These are phyloP conservation scores for Patella depressa DNA, from an alignment of 2,888 invertebrate genomes.

Conservation along the genomic window DNA sequence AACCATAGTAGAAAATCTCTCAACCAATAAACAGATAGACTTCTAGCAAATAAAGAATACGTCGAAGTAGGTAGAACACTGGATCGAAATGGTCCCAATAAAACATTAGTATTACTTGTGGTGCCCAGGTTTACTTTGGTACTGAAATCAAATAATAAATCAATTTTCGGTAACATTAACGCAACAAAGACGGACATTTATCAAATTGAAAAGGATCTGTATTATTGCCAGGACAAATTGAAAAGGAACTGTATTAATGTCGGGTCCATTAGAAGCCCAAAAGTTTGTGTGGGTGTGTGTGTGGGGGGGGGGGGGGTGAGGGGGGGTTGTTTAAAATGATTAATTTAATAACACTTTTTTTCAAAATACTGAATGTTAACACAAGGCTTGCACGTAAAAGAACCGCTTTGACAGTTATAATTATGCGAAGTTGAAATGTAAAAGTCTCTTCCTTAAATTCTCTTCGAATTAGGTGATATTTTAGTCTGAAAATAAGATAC, in stretches of 20 bases:
- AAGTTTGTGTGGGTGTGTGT: no score
- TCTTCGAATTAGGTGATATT: neutral
- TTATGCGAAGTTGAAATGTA: no score
- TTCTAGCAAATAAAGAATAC: conserved; percentile 39
- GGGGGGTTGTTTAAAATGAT: no score
- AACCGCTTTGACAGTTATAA: no score
- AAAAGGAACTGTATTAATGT: neutral
- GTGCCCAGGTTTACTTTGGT: conserved; percentile 41
- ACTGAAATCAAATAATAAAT: conserved; percentile 27
- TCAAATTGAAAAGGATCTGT: neutral
- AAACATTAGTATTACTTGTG: conserved; percentile 23
- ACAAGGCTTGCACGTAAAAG: no score
- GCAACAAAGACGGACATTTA: neutral
- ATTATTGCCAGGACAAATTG: neutral
- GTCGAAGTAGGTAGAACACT: conserved; percentile 42
- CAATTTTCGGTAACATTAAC: neutral
- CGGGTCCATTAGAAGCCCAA: no score
- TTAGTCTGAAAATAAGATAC: neutral
- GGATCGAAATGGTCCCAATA: conserved; percentile 48
- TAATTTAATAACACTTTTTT: no score
- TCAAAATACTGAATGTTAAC: no score
- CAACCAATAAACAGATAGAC: conserved; percentile 29
- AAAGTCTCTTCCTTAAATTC: neutral
- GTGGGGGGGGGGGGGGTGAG: no score
- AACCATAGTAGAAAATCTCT: conserved; percentile 34